Conservation (phyloP, 1,140 invertebrate genomes). For the Zaprionus taronus region DNA sequence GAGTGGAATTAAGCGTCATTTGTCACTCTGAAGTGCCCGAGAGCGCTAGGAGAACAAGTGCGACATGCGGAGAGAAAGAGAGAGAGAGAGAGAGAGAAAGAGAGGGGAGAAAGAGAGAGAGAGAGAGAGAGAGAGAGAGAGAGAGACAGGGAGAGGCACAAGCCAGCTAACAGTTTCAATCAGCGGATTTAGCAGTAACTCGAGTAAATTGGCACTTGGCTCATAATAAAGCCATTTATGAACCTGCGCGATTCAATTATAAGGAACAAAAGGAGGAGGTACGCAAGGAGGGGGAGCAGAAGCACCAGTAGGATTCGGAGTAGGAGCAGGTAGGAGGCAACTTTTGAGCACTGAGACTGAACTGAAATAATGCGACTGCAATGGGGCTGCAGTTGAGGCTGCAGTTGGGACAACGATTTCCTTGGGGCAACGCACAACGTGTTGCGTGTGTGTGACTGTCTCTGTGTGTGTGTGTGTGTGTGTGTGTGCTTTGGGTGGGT, state of each 20-base stretch:
- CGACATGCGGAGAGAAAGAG: neutral
- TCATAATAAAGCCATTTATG: constrained; percentile 79
- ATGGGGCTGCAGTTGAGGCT: neutral
- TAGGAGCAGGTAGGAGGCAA: constrained; percentile 2
- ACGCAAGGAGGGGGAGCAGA: neutral
- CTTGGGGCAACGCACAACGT: constrained; percentile 42
- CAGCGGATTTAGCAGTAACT: constrained; percentile 22
- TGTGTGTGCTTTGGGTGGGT: constrained; percentile 61
- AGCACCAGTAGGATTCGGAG: neutral
- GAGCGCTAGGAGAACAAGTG: neutral
- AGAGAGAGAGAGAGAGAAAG: neutral
- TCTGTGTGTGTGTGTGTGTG: constrained; percentile 23
- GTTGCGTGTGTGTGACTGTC: constrained; percentile 26
- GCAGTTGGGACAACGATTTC: constrained; percentile 7
- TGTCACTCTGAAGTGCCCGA: neutral
- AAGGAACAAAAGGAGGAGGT: constrained; percentile 55
- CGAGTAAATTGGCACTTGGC: constrained; percentile 67
- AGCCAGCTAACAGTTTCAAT: neutral
- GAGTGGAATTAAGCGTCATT: neutral
- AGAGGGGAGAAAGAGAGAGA: neutral
- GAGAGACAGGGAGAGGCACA: neutral
- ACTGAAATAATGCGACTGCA: constrained; percentile 52
- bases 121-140: no score
- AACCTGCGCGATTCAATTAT: constrained; percentile 65
- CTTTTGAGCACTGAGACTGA: constrained; percentile 5